phyloP scores from a whole-genome alignment of 2,888 invertebrate genomes.

The Drosophila falleni region DNA sequence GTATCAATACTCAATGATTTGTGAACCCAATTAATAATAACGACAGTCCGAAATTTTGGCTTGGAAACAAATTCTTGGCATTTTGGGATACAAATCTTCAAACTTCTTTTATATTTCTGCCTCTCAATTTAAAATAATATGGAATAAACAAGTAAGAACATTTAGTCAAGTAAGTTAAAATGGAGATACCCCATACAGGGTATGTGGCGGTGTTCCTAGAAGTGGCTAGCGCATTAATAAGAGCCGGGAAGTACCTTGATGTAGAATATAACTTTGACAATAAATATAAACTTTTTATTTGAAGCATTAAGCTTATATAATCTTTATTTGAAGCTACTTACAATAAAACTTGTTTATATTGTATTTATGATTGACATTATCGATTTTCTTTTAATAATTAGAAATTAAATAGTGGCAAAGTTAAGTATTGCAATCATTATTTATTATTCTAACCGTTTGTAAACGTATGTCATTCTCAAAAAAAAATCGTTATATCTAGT shows the following conservation, averaged over 20 bases:
- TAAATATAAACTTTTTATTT: background rate
- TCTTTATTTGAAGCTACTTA: constrained; percentile 11
- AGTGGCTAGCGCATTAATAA: too few species aligned
- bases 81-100: background rate
- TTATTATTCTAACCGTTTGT: constrained; percentile 2
- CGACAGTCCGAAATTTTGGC: constrained; percentile 1
- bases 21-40: constrained; percentile 21
- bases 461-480: background rate
- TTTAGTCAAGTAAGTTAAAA: too few species aligned
- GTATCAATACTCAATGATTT: constrained; percentile 45
- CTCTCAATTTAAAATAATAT: too few species aligned
- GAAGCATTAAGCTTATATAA: background rate
- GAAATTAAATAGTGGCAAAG: constrained; percentile 1
- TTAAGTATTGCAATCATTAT: background rate
- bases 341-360: constrained; percentile 11
- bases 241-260: too few species aligned
- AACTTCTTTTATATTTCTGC: too few species aligned
- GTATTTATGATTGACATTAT: constrained; percentile 8
- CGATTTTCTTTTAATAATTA: constrained; percentile 8
- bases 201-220: too few species aligned
- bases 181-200: too few species aligned
- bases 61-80: constrained; percentile 8
- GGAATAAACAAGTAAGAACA: too few species aligned
- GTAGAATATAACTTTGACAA: background rate
- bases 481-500: background rate